Evolutionary conservation across 1,140 invertebrate species (phyloP).

Genomic region (Lepidurus packardi): DNA sequence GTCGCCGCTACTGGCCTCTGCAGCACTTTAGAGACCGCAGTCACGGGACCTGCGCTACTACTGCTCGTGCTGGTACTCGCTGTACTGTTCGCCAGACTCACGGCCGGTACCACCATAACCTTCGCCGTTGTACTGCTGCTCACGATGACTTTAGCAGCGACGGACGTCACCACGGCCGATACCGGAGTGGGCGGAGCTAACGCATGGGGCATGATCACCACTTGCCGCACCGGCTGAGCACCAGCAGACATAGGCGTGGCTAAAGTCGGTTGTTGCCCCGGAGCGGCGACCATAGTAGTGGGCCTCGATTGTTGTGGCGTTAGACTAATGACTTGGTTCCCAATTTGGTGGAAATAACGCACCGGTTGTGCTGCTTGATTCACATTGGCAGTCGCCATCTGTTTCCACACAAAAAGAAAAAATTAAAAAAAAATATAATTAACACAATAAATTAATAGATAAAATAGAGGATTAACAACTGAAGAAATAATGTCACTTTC

Average conservation of each 20-base stretch:
- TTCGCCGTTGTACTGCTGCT: conserved; percentile 20
- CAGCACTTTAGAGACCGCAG: not conserved
- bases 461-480: no score
- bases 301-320: conserved; percentile 23
- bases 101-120: conserved; percentile 26
- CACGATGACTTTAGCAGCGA: not conserved
- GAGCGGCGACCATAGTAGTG: not conserved
- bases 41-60: conserved; percentile 29
- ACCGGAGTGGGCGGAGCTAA: conserved; percentile 25
- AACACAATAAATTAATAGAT: not conserved
- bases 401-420: not conserved
- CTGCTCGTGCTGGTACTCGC: conserved; percentile 12
- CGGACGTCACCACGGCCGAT: not conserved
- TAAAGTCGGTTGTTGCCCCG: not conserved
- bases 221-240: conserved; percentile 28
- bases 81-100: conserved; percentile 14
- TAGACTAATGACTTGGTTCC: conserved; percentile 37
- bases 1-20: conserved; percentile 20
- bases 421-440: not conserved
- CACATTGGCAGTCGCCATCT: conserved; percentile 28
- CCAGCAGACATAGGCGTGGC: conserved; percentile 20
- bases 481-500: no score
- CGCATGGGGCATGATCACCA: not conserved
- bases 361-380: conserved; percentile 29
- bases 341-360: conserved; percentile 38